Percentiles rank a stretch among this genome's conserved stretches.
Evolutionary conservation across 2,797 vertebrate species (phyloP).

Genomic region (Pampus argenteus): DNA sequence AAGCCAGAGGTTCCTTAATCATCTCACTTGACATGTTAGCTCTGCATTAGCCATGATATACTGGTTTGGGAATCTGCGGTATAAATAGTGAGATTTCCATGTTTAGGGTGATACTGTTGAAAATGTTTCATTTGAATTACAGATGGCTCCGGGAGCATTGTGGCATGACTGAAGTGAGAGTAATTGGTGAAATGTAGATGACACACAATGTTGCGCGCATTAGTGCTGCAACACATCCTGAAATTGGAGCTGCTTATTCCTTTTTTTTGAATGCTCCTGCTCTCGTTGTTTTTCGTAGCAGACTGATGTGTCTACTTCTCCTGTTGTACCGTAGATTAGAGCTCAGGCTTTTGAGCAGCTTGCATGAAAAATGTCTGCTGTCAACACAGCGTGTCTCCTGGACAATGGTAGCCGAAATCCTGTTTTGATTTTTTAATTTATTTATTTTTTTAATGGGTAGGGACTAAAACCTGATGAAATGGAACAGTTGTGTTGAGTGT

Average conservation of each 20-base stretch:
- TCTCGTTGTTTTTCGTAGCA: slow-evolving; percentile 64
- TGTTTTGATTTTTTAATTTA: slow-evolving; percentile 64
- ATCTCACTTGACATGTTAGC: slow-evolving; percentile 69
- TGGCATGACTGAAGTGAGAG: slow-evolving; percentile 69
- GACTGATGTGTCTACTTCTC: slow-evolving; percentile 63
- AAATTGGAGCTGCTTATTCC: slow-evolving; percentile 69
- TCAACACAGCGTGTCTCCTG: slow-evolving; percentile 71
- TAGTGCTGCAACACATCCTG: slow-evolving; percentile 68
- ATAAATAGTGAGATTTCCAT: slow-evolving; percentile 68
- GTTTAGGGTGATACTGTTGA: slow-evolving; percentile 58
- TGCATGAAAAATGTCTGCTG: slow-evolving; percentile 73
- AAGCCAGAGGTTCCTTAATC: slow-evolving; percentile 61
- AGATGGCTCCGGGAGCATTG: slow-evolving; percentile 71
- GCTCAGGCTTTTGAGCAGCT: slow-evolving; percentile 66
- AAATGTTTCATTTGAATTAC: slow-evolving; percentile 77
- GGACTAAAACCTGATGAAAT: slow-evolving; percentile 81
- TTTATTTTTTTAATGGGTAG: slow-evolving; percentile 57
- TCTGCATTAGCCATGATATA: slow-evolving; percentile 64
- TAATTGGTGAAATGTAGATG: slow-evolving; percentile 77
- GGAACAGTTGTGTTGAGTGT: slow-evolving; percentile 70
- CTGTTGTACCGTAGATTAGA: slow-evolving; percentile 68
- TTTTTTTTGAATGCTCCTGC: slow-evolving; percentile 58
- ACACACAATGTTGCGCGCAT: slow-evolving; percentile 67
- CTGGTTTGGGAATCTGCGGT: slow-evolving; percentile 58
- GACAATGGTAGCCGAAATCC: slow-evolving; percentile 73